Conservation (phyloP, 2,888 invertebrate genomes). For the Sussaba pulchella region DNA sequence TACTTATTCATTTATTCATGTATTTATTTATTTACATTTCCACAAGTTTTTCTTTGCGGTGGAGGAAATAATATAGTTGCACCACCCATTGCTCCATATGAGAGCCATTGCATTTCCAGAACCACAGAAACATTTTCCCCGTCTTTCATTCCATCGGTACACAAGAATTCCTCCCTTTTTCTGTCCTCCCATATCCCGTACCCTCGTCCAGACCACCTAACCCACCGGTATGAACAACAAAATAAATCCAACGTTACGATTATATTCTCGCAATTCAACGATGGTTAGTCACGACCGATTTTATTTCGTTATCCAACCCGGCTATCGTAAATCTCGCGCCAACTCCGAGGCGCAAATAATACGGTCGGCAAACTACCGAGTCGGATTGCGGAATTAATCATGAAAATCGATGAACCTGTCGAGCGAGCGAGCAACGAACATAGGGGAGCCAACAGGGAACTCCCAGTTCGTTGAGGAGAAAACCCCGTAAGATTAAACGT, state of each 20-base stretch:
- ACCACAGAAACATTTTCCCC: constrained; percentile 22
- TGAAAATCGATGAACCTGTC: constrained; percentile 8
- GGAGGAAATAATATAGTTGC: constrained; percentile 31
- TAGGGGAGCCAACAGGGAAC: not conserved
- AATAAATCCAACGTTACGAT: too few species aligned
- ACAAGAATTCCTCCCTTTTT: too few species aligned
- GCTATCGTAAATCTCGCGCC: not conserved
- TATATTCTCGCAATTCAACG: too few species aligned
- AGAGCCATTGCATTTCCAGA: constrained; percentile 17
- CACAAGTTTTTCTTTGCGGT: constrained; percentile 1
- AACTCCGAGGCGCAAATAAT: not conserved
- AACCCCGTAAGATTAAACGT: not conserved
- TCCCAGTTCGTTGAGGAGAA: not conserved
- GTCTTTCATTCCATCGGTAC: too few species aligned
- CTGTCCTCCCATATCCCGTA: too few species aligned
- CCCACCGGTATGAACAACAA: too few species aligned
- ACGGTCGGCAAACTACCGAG: not conserved
- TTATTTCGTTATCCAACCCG: not conserved
- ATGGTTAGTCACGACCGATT: not conserved
- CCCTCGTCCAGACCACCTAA: too few species aligned
- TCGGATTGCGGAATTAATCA: constrained; percentile 3
- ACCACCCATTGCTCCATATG: constrained; percentile 4
- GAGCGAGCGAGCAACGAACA: not conserved
- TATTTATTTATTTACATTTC: not conserved
- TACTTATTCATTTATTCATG: too few species aligned